A percentile compares a stretch with the other conserved stretches of the same genome.
Evolutionary conservation across 2,797 vertebrate genomes (phyloP).

Genomic region (Vespertilio murinus): DNA sequence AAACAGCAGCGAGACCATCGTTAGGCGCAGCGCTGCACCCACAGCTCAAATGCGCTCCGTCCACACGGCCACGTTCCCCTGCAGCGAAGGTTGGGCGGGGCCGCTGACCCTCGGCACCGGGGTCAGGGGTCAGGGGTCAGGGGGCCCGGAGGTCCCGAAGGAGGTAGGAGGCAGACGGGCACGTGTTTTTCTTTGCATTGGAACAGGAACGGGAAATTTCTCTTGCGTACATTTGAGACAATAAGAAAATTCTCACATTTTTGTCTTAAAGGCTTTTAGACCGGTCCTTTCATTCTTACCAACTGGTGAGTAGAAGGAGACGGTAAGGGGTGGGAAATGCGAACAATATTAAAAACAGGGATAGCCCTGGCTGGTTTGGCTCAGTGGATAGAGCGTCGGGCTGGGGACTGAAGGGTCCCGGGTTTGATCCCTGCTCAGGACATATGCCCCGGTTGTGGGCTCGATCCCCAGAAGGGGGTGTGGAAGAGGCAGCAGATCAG

Average conservation of each 20-base stretch:
- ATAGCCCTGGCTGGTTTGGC: no score
- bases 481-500: no score
- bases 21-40: slow-evolving; percentile 48
- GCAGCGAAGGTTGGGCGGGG: background rate
- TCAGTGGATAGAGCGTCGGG: no score
- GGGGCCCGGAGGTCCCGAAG: no score
- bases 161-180: background rate
- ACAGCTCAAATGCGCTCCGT: background rate
- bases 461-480: no score
- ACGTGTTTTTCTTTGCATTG: background rate
- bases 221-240: background rate
- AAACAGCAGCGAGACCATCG: slow-evolving; percentile 66
- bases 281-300: background rate
- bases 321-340: background rate
- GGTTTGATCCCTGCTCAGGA: no score
- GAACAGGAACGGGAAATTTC: background rate
- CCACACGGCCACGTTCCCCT: background rate
- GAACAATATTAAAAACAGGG: background rate
- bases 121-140: background rate
- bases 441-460: no score
- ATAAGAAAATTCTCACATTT: background rate
- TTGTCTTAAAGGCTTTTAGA: background rate
- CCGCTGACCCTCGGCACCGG: background rate
- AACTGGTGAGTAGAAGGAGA: background rate
- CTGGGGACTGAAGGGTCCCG: no score